Conservation (phyloP, 2,113 vertebrate species). For the Tretioscincus oriximinensis region DNA sequence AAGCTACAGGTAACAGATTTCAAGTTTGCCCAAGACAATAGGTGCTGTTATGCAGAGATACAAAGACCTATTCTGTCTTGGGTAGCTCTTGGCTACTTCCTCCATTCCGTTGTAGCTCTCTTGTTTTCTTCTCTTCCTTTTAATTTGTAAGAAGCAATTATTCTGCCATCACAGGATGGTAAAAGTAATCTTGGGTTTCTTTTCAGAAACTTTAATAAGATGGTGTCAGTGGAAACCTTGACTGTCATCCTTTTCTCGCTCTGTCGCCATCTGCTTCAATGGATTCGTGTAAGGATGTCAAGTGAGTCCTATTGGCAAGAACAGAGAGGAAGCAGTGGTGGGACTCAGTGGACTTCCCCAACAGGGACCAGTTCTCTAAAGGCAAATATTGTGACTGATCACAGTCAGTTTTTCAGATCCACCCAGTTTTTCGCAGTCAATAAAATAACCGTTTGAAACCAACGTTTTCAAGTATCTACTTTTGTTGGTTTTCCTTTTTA, state of each 20-base stretch:
- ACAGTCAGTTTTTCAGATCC: not conserved
- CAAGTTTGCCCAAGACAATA: constrained; percentile 29
- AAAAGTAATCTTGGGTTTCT: constrained; percentile 7
- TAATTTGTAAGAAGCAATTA: constrained; percentile 35
- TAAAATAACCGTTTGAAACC: not conserved
- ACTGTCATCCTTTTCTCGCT: constrained; percentile 1
- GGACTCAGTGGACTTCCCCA: not conserved
- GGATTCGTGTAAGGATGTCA: not conserved
- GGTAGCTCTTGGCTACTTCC: constrained; percentile 16
- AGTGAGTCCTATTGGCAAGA: not conserved
- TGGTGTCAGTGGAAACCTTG: constrained; percentile 15
- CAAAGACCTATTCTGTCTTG: constrained; percentile 21
- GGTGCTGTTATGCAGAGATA: not conserved
- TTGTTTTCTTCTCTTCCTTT: constrained; percentile 20
- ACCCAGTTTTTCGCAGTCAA: not conserved
- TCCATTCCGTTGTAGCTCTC: constrained; percentile 14
- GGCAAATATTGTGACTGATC: not conserved
- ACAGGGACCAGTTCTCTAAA: not conserved
- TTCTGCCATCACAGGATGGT: constrained; percentile 23
- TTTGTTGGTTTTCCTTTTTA: not conserved
- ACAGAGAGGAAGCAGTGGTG: not conserved
- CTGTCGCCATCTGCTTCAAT: not conserved
- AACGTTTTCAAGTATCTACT: not conserved
- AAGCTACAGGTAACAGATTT: constrained; percentile 29
- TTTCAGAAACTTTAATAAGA: constrained; percentile 19